Base-by-base conservation (phyloP, 2,797 vertebrate genomes). In the Emys orbicularis region DNA sequence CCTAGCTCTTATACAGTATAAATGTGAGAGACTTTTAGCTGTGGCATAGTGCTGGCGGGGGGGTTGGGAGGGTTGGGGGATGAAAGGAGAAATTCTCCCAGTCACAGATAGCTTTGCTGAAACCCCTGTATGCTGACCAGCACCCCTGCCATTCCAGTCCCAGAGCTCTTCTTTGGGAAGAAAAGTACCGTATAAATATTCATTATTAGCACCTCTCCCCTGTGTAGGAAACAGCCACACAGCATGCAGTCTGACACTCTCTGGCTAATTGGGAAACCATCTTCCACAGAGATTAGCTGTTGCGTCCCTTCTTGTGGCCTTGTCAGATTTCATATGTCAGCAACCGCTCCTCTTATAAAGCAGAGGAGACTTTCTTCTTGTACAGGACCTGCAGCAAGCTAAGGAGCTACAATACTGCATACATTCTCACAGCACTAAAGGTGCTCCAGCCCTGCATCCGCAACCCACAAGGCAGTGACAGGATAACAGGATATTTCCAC, bases 21-120 rank as follows among this genome's bases (percentile, higher is more conserved):
- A 0, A 0, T 6, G 10, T 9, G 4, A 74, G 61, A 56, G 77
- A 9, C 25, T 65, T 52, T 34, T 74, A 80, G 81, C 54, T 79
- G 0, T 0, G 1, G 53, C 50, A 19, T n/a, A 19, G 81, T 9
- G 74, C 0, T 18, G 87, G 41, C 13, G 61, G 49, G 3, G 2
- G 47, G 1, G 47, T 47, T 15, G 15, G 12, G 2, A 16, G 34
- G 29, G 34, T 25, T 31, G 56, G 10, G 19, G 27, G 15, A 47
- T n/a, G 18, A 0, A 1, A 15, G 18, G 7, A 4, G 12, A 10
- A 68, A 68, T 19, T 7, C 1, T 53, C 29, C 54, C 2, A 44
- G 44, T 44, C 44, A 0, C 18, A 0, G 0, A 53, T 47, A n/a
- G 50, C 41, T 68, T 44, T 5, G 57, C 1, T 0, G 80, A n/a